Base-by-base conservation (phyloP, 2,888 invertebrate genomes). In the Leptinotarsa rubiginosa region DNA sequence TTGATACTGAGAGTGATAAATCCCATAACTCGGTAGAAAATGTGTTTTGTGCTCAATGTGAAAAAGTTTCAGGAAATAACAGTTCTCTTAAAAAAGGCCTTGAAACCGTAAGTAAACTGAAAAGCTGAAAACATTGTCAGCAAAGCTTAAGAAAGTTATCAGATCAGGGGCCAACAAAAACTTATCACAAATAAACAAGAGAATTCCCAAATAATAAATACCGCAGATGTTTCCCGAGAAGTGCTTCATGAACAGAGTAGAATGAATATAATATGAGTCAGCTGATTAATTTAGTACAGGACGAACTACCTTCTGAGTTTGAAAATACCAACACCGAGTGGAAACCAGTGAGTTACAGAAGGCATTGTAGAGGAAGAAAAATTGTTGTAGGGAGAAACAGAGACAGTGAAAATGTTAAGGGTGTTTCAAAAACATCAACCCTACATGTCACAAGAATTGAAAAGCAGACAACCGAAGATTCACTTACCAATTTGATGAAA, bases 101-200 rank as follows among this genome's bases (percentile, higher is more conserved):
- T 22, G 22, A 22, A 22, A 22, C 22, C 1, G 22, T 22, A 22
- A 22, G 22, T 22, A 22, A 22, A 22, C 22, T 22, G n/a, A 65
- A 65, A 65, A 65, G 65, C n/a, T 65, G 65, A 65, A n/a, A 65
- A 65, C 65, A 47, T 47, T 65, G 13, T 65, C 65, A 65, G 65
- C 47, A 47, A 65, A 47, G 47, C 41, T 65, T 47, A 65, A 65
- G 65, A 65, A 65, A 65, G 65, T n/a, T 47, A 47, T 65, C 65
- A 47, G 65, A 47, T n/a, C 4, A 65, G 47, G 47, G 65, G 64
- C 13, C 64, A 64, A 64, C 25, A 64, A 64, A 64, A 64, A 64
- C 64, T 64, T 22, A 31, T 31, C 65, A 31, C 65, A 31, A 65
- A 65, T 65, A 65, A 65, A 31, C 47, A 20, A 65, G 65, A 47